phyloP scores from a whole-genome alignment of 1,140 invertebrate species.

The Xylocopa sonorina region DNA sequence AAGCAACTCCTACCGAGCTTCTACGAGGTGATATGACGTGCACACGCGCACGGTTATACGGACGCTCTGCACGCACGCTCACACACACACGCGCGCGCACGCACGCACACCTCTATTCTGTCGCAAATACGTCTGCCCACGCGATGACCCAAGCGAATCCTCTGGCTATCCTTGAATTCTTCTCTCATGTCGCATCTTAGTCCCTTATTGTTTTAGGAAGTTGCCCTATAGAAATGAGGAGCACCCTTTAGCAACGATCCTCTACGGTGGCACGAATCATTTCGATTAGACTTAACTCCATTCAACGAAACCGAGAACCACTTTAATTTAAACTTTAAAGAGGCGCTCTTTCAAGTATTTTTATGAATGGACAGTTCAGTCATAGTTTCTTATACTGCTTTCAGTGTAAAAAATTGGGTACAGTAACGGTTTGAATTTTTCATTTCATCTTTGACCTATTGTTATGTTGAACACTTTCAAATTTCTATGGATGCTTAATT shows the following conservation, averaged over 20 bases:
- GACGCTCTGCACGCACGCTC: not conserved
- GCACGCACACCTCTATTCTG: not conserved
- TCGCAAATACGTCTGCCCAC: conserved; percentile 54
- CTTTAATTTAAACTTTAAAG: not conserved
- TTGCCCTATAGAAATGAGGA: no score
- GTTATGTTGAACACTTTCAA: no score
- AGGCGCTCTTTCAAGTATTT: not conserved
- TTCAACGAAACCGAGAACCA: no score
- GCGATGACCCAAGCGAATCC: conserved; percentile 59
- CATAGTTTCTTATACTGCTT: no score
- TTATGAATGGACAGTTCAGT: no score
- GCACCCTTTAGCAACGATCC: not conserved
- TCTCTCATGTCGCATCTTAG: not conserved
- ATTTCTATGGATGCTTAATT: no score
- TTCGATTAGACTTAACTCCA: not conserved
- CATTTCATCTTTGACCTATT: no score
- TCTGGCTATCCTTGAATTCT: conserved; percentile 29
- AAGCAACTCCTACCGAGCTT: not conserved
- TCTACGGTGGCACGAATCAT: not conserved
- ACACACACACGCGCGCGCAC: not conserved
- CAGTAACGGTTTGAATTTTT: no score
- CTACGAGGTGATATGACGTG: conserved; percentile 1
- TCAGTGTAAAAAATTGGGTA: no score
- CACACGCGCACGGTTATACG: not conserved
- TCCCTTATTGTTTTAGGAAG: not conserved